phyloP scores from a whole-genome alignment of 2,888 invertebrate species.

The Psylliodes chrysocephalus region DNA sequence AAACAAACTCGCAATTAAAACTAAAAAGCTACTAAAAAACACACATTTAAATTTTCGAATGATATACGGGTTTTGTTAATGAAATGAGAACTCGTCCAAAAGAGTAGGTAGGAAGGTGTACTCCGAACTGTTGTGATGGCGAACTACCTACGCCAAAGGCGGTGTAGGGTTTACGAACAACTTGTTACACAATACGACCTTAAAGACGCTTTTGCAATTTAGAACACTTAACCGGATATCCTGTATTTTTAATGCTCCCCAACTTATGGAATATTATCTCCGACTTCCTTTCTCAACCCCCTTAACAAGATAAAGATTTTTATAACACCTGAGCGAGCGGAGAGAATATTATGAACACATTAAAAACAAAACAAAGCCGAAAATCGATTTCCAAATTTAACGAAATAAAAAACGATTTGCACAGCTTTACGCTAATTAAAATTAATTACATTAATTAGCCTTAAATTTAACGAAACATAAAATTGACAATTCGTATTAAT shows the following conservation, averaged over 20 bases:
- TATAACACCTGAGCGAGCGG: slow-evolving; percentile 37
- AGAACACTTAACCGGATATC: slow-evolving; percentile 56
- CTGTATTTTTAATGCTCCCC: slow-evolving; percentile 57
- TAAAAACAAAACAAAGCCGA: too few relatives aligned
- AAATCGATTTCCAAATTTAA: too few relatives aligned
- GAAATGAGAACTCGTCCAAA: too few relatives aligned
- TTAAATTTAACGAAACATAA: too few relatives aligned
- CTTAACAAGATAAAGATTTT: slow-evolving; percentile 40
- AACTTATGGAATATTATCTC: slow-evolving; percentile 59
- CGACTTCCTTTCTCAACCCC: slow-evolving; percentile 55
- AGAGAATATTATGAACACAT: slow-evolving; percentile 24
- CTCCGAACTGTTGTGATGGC: too few relatives aligned
- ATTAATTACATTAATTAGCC: too few relatives aligned
- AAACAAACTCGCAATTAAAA: too few relatives aligned
- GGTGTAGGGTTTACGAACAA: slow-evolving; percentile 42
- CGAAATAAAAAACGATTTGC: too few relatives aligned
- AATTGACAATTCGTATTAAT: too few relatives aligned
- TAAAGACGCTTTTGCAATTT: slow-evolving; percentile 48
- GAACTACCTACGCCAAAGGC: slow-evolving; percentile 17
- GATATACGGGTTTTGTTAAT: too few relatives aligned
- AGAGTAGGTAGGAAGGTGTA: slow-evolving; percentile 15
- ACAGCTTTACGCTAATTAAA: too few relatives aligned
- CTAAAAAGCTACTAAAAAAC: background rate
- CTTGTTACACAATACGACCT: slow-evolving; percentile 51
- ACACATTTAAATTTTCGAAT: too few relatives aligned